Percentiles rank a stretch among this genome's conserved stretches.
phyloP scores from a whole-genome alignment of 2,113 vertebrate genomes.

The Bubo scandiacus region DNA sequence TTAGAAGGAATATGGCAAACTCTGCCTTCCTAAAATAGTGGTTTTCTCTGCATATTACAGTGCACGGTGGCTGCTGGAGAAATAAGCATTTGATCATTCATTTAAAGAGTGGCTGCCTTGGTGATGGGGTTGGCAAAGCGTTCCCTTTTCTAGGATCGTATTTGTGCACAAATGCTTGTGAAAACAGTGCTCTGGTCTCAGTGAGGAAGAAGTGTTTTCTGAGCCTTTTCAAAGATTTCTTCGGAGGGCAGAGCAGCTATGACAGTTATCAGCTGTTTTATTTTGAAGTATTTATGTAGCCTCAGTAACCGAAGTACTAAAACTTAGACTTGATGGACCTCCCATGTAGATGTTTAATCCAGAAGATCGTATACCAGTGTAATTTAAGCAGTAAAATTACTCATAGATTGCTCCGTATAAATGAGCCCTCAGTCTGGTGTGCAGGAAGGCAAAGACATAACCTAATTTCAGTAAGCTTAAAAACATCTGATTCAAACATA shows the following conservation, averaged over 20 bases:
- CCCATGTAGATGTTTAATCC: not conserved
- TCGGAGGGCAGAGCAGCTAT: not conserved
- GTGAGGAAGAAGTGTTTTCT: not conserved
- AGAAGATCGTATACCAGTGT: not conserved
- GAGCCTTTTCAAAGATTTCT: not conserved
- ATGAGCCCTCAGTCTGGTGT: not conserved
- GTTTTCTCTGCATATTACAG: not conserved
- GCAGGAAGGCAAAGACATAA: not conserved
- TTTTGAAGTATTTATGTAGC: not conserved
- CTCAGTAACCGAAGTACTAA: not conserved
- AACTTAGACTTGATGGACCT: not conserved
- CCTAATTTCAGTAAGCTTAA: not conserved
- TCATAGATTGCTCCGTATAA: not conserved
- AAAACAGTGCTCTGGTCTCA: not conserved
- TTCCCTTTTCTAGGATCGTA: not conserved
- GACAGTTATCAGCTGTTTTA: not conserved
- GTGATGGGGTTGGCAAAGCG: not conserved
- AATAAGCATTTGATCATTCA: rapidly evolving
- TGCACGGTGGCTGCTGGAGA: not conserved
- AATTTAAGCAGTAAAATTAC: not conserved
- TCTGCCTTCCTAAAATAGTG: not conserved
- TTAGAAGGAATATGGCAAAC: not conserved
- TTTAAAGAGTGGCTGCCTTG: not conserved
- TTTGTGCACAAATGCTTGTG: not conserved
- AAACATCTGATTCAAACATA: not conserved